Evolutionary conservation across 2,113 vertebrate species (phyloP), one percentile per base, ranked within the genome.

Genomic region (Origma solitaria): DNA sequence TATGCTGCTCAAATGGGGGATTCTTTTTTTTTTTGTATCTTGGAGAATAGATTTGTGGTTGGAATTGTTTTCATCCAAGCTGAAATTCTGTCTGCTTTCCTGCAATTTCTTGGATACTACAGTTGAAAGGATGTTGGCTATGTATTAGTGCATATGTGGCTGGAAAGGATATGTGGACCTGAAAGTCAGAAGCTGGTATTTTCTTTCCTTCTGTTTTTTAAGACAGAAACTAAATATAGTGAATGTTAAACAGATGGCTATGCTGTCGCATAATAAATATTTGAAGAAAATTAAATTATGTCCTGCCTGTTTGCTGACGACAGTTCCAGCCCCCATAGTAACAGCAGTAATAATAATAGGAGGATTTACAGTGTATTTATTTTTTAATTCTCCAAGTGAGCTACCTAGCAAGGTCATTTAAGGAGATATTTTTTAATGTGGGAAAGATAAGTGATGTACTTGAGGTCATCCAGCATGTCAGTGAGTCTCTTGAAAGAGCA

Each of bases 221-320:
- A 92, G 93, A 49, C 25, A 65, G 79, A 96, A 95, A 88, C 89
- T 92, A 92, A 95, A 91, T 95, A 86, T 65, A 92, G 76, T 37
- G 57, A 78, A 89, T 88, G 72, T 90, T 90, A 90, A 94, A 60
- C 95, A 96, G 95, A 96, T 95, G 95, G 92, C 38, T 88, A 2
- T 84, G 69, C 78, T 93, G 92, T 96, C 23, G 1, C 68, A 54
- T 90, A 95, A 94, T 94, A 96, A 96, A 96, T 97, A 96, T 95
- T 95, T 95, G 92, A 94, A 86, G 91, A 90, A 96, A 95, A 96
- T 96, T 78, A 88, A 92, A 84, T 96, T 92, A 86, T 81, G 61
- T 93, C 86, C 76, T 93, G 90, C 72, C 72, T 88, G 49, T 81
- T 95, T 4, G 4, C 83, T 95, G 95, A 93, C 6, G 68, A 86